phyloP scores from a whole-genome alignment of 2,888 invertebrate genomes.

The Melipona bicolor region DNA sequence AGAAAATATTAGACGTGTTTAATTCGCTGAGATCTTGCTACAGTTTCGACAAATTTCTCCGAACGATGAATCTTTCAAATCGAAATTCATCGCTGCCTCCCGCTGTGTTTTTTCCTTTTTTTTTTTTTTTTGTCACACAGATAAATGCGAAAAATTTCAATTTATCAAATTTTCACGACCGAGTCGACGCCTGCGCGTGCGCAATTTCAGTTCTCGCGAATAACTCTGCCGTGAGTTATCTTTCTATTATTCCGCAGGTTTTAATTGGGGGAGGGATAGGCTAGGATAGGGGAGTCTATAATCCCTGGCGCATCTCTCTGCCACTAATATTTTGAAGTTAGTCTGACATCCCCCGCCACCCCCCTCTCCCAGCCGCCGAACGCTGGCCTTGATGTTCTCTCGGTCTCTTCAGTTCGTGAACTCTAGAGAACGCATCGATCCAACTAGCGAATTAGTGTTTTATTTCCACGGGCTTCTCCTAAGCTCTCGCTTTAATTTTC shows the following conservation, averaged over 20 bases:
- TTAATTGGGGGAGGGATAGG: conserved; percentile 61
- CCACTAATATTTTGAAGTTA: conserved; percentile 69
- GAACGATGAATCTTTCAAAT: neutral
- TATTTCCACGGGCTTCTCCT: conserved; percentile 73
- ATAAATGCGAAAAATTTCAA: neutral
- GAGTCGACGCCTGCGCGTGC: neutral
- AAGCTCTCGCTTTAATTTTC: conserved; percentile 79
- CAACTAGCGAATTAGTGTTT: conserved; percentile 75
- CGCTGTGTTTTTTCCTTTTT: neutral
- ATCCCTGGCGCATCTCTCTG: conserved; percentile 70
- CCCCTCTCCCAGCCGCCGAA: neutral
- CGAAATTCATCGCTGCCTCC: too few relatives aligned
- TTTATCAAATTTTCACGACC: neutral
- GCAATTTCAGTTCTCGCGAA: conserved; percentile 2
- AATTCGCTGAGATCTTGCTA: too few relatives aligned
- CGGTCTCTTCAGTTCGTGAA: conserved; percentile 58
- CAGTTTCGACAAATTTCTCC: too few relatives aligned
- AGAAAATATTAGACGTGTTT: too few relatives aligned
- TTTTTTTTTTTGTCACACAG: neutral
- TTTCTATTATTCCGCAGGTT: conserved; percentile 64
- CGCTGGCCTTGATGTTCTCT: conserved; percentile 30
- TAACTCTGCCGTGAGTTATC: conserved; percentile 49
- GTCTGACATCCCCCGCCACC: conserved; percentile 41
- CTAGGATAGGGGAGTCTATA: conserved; percentile 39
- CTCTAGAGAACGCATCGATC: conserved; percentile 76